Evolutionary conservation across 2,888 invertebrate species (phyloP).

Genomic region (Dendrolimus houi): DNA sequence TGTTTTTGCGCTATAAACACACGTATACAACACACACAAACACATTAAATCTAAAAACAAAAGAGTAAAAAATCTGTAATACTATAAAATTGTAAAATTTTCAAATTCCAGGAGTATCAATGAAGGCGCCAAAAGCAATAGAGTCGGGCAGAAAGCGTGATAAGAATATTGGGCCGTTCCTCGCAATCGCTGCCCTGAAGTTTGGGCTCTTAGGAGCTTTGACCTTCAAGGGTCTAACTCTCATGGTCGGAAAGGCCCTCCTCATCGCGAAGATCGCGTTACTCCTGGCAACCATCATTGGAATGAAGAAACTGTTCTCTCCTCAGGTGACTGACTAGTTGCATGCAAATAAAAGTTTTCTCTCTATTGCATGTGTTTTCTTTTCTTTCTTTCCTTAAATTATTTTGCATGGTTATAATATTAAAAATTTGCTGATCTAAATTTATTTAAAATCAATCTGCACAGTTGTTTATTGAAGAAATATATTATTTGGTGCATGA

Average conservation of each 20-base stretch:
- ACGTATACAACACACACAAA: too few relatives aligned
- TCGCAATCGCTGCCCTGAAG: conserved; percentile 87
- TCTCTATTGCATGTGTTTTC: too few relatives aligned
- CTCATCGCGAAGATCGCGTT: conserved; percentile 90
- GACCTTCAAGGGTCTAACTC: conserved; percentile 86
- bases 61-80: too few relatives aligned
- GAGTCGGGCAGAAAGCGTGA: conserved; percentile 84
- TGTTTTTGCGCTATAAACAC: too few relatives aligned
- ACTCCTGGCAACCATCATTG: conserved; percentile 86
- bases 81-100: too few relatives aligned
- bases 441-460: too few relatives aligned
- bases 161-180: conserved; percentile 82
- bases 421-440: too few relatives aligned
- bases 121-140: conserved; percentile 76
- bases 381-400: too few relatives aligned
- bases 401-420: too few relatives aligned
- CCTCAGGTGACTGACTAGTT: conserved; percentile 73
- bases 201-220: conserved; percentile 87
- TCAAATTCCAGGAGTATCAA: conserved; percentile 77
- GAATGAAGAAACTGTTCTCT: conserved; percentile 87
- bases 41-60: too few relatives aligned
- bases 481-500: too few relatives aligned
- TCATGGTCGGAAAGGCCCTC: conserved; percentile 90
- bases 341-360: conserved; percentile 20
- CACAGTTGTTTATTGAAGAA: too few relatives aligned